A percentile compares a stretch with the other conserved stretches of the same genome.
These are phyloP conservation scores for Sinhomidia bicolor DNA, from an alignment of 2,888 invertebrate genomes.

Conservation along the genomic window DNA sequence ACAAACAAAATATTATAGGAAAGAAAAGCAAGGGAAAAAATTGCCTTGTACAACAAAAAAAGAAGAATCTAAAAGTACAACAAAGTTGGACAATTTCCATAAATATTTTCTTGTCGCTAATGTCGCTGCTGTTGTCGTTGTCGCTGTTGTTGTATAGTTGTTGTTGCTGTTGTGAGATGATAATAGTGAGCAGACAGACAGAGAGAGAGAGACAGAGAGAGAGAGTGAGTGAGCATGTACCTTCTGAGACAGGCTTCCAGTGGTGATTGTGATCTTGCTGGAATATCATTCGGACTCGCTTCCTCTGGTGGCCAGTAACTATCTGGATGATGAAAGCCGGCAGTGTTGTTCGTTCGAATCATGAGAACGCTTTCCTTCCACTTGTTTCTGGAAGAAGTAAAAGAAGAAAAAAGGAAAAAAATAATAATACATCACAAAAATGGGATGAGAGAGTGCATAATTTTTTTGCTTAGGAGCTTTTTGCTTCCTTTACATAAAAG, in stretches of 20 bases:
- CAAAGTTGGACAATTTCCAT: too few species aligned
- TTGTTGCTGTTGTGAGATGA: too few species aligned
- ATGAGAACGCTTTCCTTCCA: slow-evolving; percentile 80
- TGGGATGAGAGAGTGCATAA: not conserved
- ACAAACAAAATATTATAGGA: too few species aligned
- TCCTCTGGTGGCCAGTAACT: slow-evolving; percentile 80
- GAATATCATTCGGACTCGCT: slow-evolving; percentile 77
- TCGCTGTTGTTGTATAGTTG: not conserved
- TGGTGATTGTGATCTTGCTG: slow-evolving; percentile 79
- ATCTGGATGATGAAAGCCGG: slow-evolving; percentile 74
- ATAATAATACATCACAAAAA: not conserved
- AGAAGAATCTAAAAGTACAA: too few species aligned
- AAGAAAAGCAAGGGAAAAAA: too few species aligned
- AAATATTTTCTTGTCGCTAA: too few species aligned
- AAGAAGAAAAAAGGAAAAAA: slow-evolving; percentile 14
- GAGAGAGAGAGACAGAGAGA: too few species aligned
- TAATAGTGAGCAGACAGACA: too few species aligned
- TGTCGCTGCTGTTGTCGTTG: too few species aligned
- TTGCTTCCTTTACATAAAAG: too few species aligned
- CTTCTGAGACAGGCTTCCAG: slow-evolving; percentile 80
- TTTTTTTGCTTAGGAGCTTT: too few species aligned
- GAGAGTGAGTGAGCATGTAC: slow-evolving; percentile 69
- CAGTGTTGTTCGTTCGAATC: slow-evolving; percentile 79
- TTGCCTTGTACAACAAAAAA: too few species aligned
- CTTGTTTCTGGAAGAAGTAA: slow-evolving; percentile 74